Evolutionary conservation across 2,888 invertebrate genomes (phyloP).

Genomic region (Microctonus aethiopoides): DNA sequence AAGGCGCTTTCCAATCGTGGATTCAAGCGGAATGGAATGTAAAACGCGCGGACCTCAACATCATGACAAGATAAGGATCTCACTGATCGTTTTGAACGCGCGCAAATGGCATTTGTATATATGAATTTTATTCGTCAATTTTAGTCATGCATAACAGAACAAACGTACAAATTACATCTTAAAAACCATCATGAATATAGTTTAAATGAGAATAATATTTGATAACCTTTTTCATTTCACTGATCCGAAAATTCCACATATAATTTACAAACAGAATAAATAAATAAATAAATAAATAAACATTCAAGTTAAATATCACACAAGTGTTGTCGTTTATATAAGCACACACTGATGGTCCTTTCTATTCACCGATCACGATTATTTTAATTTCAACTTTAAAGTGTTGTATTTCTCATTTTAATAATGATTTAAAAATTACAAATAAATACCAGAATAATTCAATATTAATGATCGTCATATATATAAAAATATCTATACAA

Average conservation of each 20-base stretch:
- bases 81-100: conserved; percentile 33
- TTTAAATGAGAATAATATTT: neutral
- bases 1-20: conserved; percentile 30
- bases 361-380: conserved; percentile 29
- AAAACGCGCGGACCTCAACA: conserved; percentile 37
- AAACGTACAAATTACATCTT: conserved; percentile 3
- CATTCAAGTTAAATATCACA: conserved; percentile 35
- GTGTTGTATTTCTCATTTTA: conserved; percentile 10
- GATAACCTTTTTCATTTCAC: neutral
- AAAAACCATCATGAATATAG: neutral
- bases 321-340: too few relatives aligned
- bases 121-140: conserved; percentile 32
- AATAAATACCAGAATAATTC: neutral
- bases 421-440: neutral
- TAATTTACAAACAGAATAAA: too few relatives aligned
- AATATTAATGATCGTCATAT: neutral
- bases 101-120: conserved; percentile 31
- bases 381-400: conserved; percentile 17
- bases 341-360: conserved; percentile 31
- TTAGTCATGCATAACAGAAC: conserved; percentile 20
- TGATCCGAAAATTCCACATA: too few relatives aligned
- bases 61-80: conserved; percentile 37
- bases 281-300: conserved; percentile 33
- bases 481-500: neutral
- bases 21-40: conserved; percentile 41